A percentile compares a stretch with the other conserved stretches of the same genome.
These are phyloP conservation scores for Chymomyza costata DNA, from an alignment of 1,140 invertebrate genomes.

Conservation along the genomic window DNA sequence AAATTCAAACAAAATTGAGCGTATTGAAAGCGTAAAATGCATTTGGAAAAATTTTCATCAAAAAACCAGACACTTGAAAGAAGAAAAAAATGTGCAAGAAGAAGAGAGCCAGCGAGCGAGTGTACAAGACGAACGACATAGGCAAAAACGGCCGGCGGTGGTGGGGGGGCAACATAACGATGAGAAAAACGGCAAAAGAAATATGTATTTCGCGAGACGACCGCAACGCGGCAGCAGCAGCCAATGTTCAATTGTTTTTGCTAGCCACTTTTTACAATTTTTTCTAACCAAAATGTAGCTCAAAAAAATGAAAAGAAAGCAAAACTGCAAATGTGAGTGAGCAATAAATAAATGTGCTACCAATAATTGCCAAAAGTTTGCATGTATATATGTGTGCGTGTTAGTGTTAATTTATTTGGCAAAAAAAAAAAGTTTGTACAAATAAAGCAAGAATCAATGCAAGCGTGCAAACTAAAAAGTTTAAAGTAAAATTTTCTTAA, in stretches of 20 bases:
- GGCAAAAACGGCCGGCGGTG: slow-evolving; percentile 48
- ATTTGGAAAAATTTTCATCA: slow-evolving; percentile 46
- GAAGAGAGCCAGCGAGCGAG: slow-evolving; percentile 48
- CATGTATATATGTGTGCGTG: slow-evolving; percentile 24
- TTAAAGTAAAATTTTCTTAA: slow-evolving; percentile 29
- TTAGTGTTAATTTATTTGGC: slow-evolving; percentile 55
- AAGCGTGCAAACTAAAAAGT: too few species aligned
- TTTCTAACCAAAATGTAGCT: too few species aligned
- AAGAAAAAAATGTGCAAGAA: slow-evolving; percentile 70
- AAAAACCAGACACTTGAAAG: slow-evolving; percentile 53
- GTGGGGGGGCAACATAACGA: too few species aligned
- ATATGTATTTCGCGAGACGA: slow-evolving; percentile 74
- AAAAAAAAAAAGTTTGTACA: slow-evolving; percentile 13
- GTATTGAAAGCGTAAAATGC: slow-evolving; percentile 58
- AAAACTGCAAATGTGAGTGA: too few species aligned
- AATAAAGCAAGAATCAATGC: slow-evolving; percentile 26
- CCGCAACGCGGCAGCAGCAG: slow-evolving; percentile 44
- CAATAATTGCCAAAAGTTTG: slow-evolving; percentile 31
- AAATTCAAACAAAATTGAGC: slow-evolving; percentile 36
- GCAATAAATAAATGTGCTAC: background rate
- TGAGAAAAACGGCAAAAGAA: slow-evolving; percentile 51
- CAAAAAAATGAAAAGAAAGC: too few species aligned
- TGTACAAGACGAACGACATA: slow-evolving; percentile 48
- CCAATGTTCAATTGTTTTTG: slow-evolving; percentile 68
- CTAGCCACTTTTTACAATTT: background rate